Evolutionary conservation across 2,888 invertebrate genomes (phyloP), one percentile per base, ranked within the genome.

Genomic region (Gnatocerus cornutus): DNA sequence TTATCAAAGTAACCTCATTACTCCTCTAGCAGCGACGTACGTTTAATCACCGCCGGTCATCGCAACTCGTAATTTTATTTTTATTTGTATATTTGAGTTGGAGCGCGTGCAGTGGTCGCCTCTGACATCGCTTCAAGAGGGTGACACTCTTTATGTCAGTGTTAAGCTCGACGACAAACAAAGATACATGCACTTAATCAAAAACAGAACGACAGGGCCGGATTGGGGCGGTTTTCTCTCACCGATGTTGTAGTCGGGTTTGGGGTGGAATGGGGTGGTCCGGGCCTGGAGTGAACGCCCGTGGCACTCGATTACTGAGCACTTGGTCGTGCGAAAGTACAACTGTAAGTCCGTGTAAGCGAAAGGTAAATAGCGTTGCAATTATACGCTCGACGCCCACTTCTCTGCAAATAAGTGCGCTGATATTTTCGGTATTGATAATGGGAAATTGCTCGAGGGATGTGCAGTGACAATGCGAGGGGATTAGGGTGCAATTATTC

Each of bases 341-440:
- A 82, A 79, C 77, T 81, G 79, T 78, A 79, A 78, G 76, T 78
- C 75, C 77, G 75, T 73, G 76, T 79, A 79, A 80, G 80, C 81
- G 80, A 76, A 82, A 82, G 80, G 82, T 82, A 82, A 83, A 83
- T 82, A 83, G 77, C 76, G 79, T 74, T 77, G 79, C 80, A 83
- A 83, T 83, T 82, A 83, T 80, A 81, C 78, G 80, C 78, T 78
- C 78, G 76, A 74, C 78, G 80, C 80, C 80, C 79, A 71, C 75
- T 75, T 75, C 74, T 74, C 73, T 73, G 75, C 76, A 80, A 78
- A 80, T 78, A 80, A 76, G 72, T 75, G 73, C 73, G 73, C 70
- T 70, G 73, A 74, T 74, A 74, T 33, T 33, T 33, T 33, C n/a
- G 2, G n/a, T 33, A n/a, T n/a, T n/a, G 33, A 33, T 33, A 21